These are phyloP conservation scores for Phalacrocorax carbo DNA, from an alignment of 2,113 vertebrate genomes.

Conservation along the genomic window DNA sequence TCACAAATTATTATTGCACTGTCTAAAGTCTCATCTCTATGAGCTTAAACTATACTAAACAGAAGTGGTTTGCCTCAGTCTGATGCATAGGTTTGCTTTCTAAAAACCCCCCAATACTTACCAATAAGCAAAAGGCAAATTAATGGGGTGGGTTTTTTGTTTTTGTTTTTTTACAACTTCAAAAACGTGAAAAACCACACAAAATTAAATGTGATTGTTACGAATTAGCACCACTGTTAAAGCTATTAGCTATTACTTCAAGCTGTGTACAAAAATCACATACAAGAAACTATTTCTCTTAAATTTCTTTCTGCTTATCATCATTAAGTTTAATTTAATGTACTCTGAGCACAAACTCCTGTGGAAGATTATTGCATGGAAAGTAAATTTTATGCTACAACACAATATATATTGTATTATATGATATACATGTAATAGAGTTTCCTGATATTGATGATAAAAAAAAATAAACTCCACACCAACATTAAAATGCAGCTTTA, in stretches of 20 bases:
- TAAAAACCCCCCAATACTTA: background rate
- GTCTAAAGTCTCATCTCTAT: background rate
- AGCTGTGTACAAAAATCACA: slow-evolving; percentile 6
- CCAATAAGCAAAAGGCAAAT: slow-evolving; percentile 11
- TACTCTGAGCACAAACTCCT: slow-evolving; percentile 35
- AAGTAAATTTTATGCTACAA: slow-evolving; percentile 51
- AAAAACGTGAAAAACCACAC: slow-evolving; percentile 1
- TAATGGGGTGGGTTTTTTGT: no score
- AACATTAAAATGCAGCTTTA: background rate
- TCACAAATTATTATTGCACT: background rate
- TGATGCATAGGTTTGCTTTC: background rate
- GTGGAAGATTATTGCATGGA: slow-evolving; percentile 3
- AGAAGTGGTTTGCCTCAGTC: background rate
- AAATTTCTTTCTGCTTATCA: slow-evolving; percentile 48
- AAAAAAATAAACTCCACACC: background rate
- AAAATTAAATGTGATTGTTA: background rate
- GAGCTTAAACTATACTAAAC: background rate
- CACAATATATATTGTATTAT: background rate
- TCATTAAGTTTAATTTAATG: slow-evolving; percentile 24
- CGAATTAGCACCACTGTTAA: background rate
- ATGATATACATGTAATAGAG: background rate
- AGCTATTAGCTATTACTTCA: background rate
- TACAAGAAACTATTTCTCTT: background rate
- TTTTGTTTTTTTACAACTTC: background rate
- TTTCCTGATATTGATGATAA: background rate